Conservation (phyloP, 37 sponge, comb jelly and placozoan species). For the Oscarella lobularis region DNA sequence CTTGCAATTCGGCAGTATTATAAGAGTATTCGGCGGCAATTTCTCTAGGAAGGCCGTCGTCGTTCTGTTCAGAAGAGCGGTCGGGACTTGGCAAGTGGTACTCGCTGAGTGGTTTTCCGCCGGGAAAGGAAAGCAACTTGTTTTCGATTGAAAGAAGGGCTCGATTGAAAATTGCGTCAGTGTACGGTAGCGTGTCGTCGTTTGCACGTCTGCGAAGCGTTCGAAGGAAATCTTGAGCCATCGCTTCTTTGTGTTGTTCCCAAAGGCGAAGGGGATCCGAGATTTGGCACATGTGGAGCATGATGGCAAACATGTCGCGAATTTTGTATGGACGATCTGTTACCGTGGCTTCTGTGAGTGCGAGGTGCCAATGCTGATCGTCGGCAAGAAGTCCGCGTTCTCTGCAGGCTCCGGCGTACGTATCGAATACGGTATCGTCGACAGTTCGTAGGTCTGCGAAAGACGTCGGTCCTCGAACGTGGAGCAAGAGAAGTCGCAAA, state of each 20-base stretch:
- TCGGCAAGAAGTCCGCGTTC: slow-evolving; percentile 26
- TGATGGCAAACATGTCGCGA: slow-evolving; percentile 22
- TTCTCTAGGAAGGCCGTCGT: too few relatives aligned
- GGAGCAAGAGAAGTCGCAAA: slow-evolving; percentile 24
- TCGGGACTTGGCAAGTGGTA: slow-evolving; percentile 2
- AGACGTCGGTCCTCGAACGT: slow-evolving; percentile 17
- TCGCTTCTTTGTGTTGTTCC: slow-evolving; percentile 9
- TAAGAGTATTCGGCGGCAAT: too few relatives aligned
- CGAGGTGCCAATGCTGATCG: slow-evolving; percentile 19
- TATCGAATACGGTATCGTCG: slow-evolving; percentile 9
- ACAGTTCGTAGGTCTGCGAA: slow-evolving; percentile 10
- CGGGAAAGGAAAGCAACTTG: too few relatives aligned
- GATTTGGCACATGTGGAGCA: slow-evolving; percentile 10
- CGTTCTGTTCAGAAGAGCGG: too few relatives aligned
- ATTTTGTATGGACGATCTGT: slow-evolving; percentile 4
- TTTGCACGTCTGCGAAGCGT: background rate
- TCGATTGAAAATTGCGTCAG: too few relatives aligned
- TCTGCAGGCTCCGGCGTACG: slow-evolving; percentile 28
- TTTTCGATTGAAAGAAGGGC: too few relatives aligned
- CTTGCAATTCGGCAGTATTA: too few relatives aligned
- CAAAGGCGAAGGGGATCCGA: slow-evolving; percentile 8
- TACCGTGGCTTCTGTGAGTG: slow-evolving; percentile 26
- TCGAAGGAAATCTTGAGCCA: slow-evolving; percentile 18
- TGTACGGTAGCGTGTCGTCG: too few relatives aligned
- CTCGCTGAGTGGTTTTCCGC: too few relatives aligned